Conservation (phyloP, 2,797 vertebrate species). For the Manis javanica region DNA sequence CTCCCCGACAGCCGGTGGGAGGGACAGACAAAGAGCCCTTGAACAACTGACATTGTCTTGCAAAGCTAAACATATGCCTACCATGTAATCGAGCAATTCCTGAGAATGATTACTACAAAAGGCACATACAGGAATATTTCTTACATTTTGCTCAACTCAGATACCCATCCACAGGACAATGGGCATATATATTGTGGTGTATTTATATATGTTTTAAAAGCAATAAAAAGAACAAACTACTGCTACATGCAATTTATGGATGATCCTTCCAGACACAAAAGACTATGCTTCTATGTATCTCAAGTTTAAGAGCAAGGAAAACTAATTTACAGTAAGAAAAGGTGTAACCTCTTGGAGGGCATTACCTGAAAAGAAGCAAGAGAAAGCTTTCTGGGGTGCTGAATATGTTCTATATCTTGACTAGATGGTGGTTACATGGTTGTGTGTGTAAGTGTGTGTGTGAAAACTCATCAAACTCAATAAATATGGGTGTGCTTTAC, state of each 20-base stretch:
- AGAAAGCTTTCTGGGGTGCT: background rate
- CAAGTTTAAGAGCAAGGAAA: slow-evolving; percentile 20
- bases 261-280: background rate
- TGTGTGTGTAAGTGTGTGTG: background rate
- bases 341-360: background rate
- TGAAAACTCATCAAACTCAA: background rate
- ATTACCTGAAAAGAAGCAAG: background rate
- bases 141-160: background rate
- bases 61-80: background rate
- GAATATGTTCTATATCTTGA: background rate
- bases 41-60: background rate
- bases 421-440: background rate
- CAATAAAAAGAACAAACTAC: background rate
- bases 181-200: background rate
- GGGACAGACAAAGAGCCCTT: background rate
- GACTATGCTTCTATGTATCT: background rate
- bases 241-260: background rate
- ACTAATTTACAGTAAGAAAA: background rate
- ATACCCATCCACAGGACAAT: background rate
- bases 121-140: background rate
- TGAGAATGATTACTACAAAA: background rate
- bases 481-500: background rate
- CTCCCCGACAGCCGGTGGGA: background rate
- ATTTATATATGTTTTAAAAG: background rate
- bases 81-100: background rate